phyloP scores from a whole-genome alignment of 2,888 invertebrate genomes.

The Myathropa florea region DNA sequence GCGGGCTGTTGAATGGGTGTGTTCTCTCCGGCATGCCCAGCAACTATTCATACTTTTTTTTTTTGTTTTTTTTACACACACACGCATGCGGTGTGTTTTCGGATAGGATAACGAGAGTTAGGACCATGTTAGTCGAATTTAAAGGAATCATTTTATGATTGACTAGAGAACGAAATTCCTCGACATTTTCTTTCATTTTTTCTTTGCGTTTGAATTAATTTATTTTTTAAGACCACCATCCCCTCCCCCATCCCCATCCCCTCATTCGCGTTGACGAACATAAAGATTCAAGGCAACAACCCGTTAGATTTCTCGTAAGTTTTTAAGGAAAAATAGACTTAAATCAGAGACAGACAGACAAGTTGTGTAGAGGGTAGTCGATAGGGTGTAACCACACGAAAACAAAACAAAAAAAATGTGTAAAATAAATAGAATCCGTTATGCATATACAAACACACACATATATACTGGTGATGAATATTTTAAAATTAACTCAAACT shows the following conservation, averaged over 20 bases:
- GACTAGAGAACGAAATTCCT: neutral
- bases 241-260: neutral
- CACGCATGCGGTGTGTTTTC: slow-evolving; percentile 24
- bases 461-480: slow-evolving; percentile 55
- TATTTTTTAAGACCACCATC: slow-evolving; percentile 17
- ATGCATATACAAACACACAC: neutral
- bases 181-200: neutral
- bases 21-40: slow-evolving; percentile 22
- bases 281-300: too few species aligned
- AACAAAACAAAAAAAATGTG: neutral
- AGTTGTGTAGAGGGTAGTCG: neutral
- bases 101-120: slow-evolving; percentile 17
- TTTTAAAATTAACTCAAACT: slow-evolving; percentile 56
- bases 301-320: too few species aligned
- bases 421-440: slow-evolving; percentile 31
- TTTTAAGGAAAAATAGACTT: slow-evolving; percentile 46
- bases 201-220: slow-evolving; percentile 3
- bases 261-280: neutral
- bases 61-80: slow-evolving; percentile 43
- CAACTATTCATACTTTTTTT: slow-evolving; percentile 32
- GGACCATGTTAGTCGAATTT: slow-evolving; percentile 69
- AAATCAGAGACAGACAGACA: slow-evolving; percentile 20
- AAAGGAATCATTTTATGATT: slow-evolving; percentile 15
- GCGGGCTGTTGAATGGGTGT: neutral
- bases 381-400: neutral